These are phyloP conservation scores for Pammene fasciana DNA, from an alignment of 2,888 invertebrate genomes.

Conservation along the genomic window DNA sequence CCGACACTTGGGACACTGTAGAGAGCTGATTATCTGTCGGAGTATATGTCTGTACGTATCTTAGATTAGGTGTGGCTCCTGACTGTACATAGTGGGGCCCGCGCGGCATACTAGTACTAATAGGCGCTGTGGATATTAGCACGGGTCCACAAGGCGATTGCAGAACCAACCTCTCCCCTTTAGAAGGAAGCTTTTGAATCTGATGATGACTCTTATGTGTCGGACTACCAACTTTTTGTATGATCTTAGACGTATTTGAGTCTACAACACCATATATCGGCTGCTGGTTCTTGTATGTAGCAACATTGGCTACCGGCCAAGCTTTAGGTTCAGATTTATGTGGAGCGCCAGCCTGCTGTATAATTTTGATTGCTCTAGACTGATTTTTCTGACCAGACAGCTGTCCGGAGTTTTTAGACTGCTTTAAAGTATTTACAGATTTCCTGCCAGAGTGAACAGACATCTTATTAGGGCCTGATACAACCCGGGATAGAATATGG, in stretches of 20 bases:
- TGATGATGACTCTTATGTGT: slow-evolving; percentile 66
- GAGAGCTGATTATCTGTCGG: slow-evolving; percentile 67
- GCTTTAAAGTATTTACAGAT: slow-evolving; percentile 70
- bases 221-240: slow-evolving; percentile 78
- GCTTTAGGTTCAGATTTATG: slow-evolving; percentile 73
- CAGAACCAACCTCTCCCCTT: slow-evolving; percentile 72
- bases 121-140: slow-evolving; percentile 71
- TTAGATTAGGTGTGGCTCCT: slow-evolving; percentile 73
- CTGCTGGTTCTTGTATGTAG: slow-evolving; percentile 70
- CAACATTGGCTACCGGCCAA: slow-evolving; percentile 71
- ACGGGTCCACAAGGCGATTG: slow-evolving; percentile 78
- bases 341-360: slow-evolving; percentile 75
- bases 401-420: slow-evolving; percentile 68
- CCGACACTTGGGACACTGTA: slow-evolving; percentile 79
- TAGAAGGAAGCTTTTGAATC: slow-evolving; percentile 65
- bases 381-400: slow-evolving; percentile 69
- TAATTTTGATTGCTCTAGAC: slow-evolving; percentile 82
- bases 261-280: slow-evolving; percentile 67
- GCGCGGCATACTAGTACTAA: slow-evolving; percentile 70
- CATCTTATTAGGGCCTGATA: slow-evolving; percentile 79
- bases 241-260: slow-evolving; percentile 71
- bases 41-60: slow-evolving; percentile 76
- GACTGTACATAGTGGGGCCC: slow-evolving; percentile 79
- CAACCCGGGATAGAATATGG: slow-evolving; percentile 77
- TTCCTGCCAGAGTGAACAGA: slow-evolving; percentile 77